Percentiles rank a stretch among this genome's conserved stretches.
Conservation (phyloP, 2,113 vertebrate species). For the Catagonus wagneri region DNA sequence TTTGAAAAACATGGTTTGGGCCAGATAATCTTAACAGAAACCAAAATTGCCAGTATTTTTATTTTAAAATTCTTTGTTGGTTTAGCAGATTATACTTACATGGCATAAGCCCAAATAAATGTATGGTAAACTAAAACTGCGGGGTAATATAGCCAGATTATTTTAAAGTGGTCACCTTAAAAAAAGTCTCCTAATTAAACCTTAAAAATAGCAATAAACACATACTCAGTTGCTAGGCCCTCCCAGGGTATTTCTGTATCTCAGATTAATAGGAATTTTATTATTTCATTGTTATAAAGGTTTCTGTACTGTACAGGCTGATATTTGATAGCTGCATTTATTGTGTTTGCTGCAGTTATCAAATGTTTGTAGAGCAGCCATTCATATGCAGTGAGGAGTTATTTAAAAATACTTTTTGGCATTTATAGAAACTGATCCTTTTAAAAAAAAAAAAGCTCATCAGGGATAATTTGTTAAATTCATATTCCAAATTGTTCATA, state of each 20-base stretch:
- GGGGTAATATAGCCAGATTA: slow-evolving; percentile 42
- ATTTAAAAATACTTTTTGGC: slow-evolving; percentile 22
- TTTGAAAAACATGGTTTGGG: slow-evolving; percentile 85
- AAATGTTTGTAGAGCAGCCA: slow-evolving; percentile 22
- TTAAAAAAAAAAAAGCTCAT: not conserved
- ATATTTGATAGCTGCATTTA: slow-evolving; percentile 51
- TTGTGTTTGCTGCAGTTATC: slow-evolving; percentile 65
- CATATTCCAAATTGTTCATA: slow-evolving; percentile 46
- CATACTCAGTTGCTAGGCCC: not conserved
- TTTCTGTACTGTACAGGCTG: slow-evolving; percentile 34
- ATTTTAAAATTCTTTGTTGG: slow-evolving; percentile 28
- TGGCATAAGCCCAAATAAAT: slow-evolving; percentile 34
- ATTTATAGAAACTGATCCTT: slow-evolving; percentile 38
- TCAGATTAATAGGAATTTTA: slow-evolving; percentile 55
- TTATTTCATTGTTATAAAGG: slow-evolving; percentile 47
- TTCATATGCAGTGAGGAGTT: slow-evolving; percentile 20
- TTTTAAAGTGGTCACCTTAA: slow-evolving; percentile 53
- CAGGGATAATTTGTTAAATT: slow-evolving; percentile 22
- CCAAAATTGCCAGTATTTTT: slow-evolving; percentile 66
- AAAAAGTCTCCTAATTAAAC: slow-evolving; percentile 8
- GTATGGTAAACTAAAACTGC: slow-evolving; percentile 47
- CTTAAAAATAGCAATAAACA: slow-evolving; percentile 54
- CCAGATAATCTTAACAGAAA: slow-evolving; percentile 76
- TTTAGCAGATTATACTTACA: slow-evolving; percentile 43
- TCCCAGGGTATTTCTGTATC: slow-evolving; percentile 33